These are phyloP conservation scores for Ceratina japonica DNA, from an alignment of 1,140 invertebrate genomes.

Conservation along the genomic window DNA sequence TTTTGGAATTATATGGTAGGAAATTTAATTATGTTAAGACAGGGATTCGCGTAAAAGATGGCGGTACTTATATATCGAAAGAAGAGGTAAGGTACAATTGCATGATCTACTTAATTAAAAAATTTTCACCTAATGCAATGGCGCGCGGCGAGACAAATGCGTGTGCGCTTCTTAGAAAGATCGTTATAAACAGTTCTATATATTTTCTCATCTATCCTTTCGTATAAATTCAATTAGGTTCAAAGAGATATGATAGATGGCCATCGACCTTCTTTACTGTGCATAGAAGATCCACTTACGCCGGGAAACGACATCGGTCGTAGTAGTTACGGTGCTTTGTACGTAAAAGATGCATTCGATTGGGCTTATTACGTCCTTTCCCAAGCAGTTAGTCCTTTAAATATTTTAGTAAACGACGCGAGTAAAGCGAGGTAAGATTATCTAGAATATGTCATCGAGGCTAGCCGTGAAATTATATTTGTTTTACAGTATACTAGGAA, in stretches of 20 bases:
- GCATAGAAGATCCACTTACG: constrained; percentile 98
- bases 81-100: constrained; percentile 84
- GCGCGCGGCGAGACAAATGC: background rate
- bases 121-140: too few species aligned
- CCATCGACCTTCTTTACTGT: constrained; percentile 94
- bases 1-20: constrained; percentile 97
- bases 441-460: constrained; percentile 5
- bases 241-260: constrained; percentile 96
- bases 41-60: constrained; percentile 96
- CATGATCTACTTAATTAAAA: constrained; percentile 25
- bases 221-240: constrained; percentile 76
- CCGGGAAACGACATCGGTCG: constrained; percentile 97
- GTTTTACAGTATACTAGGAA: constrained; percentile 87
- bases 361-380: constrained; percentile 94
- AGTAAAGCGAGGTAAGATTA: constrained; percentile 78
- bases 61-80: constrained; percentile 96
- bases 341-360: constrained; percentile 97
- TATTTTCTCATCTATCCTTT: background rate
- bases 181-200: too few species aligned
- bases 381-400: constrained; percentile 87
- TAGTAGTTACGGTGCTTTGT: constrained; percentile 94
- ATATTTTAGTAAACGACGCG: constrained; percentile 81
- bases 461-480: constrained; percentile 32
- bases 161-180: background rate
- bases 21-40: constrained; percentile 98